Evolutionary conservation across 2,797 vertebrate species (phyloP).

Genomic region (Gobio occitaniae): DNA sequence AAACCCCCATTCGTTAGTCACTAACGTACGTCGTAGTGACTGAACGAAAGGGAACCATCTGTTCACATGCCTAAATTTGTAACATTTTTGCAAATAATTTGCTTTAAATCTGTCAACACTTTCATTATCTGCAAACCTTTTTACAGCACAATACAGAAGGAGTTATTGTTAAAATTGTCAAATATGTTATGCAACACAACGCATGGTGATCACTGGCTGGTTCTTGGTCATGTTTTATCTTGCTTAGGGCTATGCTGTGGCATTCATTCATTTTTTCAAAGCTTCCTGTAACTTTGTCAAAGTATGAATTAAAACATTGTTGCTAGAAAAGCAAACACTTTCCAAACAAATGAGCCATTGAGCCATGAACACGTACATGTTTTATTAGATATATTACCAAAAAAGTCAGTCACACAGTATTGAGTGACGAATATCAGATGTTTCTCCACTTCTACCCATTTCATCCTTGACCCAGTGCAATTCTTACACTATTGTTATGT

Average conservation of each 20-base stretch:
- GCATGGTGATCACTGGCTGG: neutral
- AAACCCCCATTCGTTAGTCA: no score
- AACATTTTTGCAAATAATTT: neutral
- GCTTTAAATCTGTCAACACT: neutral
- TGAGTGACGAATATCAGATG: neutral
- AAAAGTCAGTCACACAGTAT: neutral
- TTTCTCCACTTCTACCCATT: neutral
- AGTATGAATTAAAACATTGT: neutral
- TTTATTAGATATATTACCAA: no score
- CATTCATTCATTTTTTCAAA: neutral
- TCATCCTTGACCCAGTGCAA: neutral
- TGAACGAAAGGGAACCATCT: no score
- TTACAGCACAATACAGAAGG: neutral
- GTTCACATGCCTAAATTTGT: neutral
- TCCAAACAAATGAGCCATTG: neutral
- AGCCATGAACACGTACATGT: neutral
- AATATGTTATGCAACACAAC: neutral
- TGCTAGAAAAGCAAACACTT: neutral
- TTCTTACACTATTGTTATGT: neutral
- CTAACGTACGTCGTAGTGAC: no score
- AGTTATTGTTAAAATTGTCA: constrained; percentile 4
- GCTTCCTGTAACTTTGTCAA: neutral
- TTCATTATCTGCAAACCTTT: neutral
- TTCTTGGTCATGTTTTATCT: neutral
- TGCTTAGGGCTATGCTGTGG: neutral